Base-by-base conservation (phyloP, 1,140 invertebrate genomes). In the Drosophila truncata region DNA sequence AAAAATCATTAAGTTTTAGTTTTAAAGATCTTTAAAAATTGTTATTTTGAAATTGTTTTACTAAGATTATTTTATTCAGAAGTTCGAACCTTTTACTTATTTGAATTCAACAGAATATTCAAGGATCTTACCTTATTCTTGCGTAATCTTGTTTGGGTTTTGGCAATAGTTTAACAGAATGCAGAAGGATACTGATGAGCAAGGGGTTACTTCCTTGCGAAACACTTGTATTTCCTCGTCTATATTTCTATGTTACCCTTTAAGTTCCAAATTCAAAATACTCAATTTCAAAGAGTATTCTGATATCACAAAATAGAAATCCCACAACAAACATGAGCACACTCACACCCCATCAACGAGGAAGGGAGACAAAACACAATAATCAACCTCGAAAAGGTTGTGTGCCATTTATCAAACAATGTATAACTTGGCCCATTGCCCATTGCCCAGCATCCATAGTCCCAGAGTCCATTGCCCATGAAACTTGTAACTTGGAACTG, bases 381-480 rank as follows among this genome's bases (percentile, higher is more conserved):
- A 90, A 90, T 90, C 85, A 90, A 90, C 85, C 85, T 90, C 85
- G 86, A 90, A 90, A 85, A 90, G 81, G 86, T 90, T 90, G 85
- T 85, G 86, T 90, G 85, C 85, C 85, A 90, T 90, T 90, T 90
- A 90, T 90, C 85, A 90, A 90, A 90, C 80, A 88, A 90, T 88
- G 85, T 84, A 79, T 82, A 87, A 87, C 82, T 84, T 84, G 81
- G 76, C 81, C 81, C 81, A 58, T 61, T n/a, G 76, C 81, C 80
- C 81, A 61, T 57, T 13, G 47, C 31, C 60, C 60, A 62, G 14
- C 20, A 23, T 8, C 50, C 50, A 16, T 13, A 8, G 16, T 14
- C 29, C 29, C n/a, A 33, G 18, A 18, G 47, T 50, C 27, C 25
- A 23, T 25, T 10, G 74, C 67, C 71, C 77, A 57, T 71, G 27